Percentiles rank a stretch among this genome's conserved stretches.
Conservation (phyloP, 2,888 invertebrate species). For the Hyppa rectilinea region DNA sequence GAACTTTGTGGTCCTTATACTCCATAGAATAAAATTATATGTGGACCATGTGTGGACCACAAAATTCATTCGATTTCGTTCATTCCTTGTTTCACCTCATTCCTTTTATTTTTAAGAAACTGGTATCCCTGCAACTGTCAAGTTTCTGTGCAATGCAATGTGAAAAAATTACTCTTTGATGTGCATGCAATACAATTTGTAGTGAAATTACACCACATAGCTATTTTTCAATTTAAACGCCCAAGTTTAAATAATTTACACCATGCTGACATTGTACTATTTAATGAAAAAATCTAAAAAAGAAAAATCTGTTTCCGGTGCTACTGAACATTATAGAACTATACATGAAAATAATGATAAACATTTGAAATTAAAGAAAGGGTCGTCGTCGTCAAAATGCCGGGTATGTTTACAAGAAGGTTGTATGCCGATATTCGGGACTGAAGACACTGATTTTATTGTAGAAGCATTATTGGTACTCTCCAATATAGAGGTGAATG, state of each 20-base stretch:
- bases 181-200: too few relatives aligned
- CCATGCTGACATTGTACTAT: conserved; percentile 63
- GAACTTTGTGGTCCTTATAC: too few relatives aligned
- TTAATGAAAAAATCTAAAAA: conserved; percentile 52
- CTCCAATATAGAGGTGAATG: conserved; percentile 71
- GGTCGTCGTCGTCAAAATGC: conserved; percentile 30
- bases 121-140: too few relatives aligned
- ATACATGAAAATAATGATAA: conserved; percentile 48
- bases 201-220: neutral
- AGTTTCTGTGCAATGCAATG: too few relatives aligned
- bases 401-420: conserved; percentile 65
- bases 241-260: neutral
- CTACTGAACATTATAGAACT: conserved; percentile 58
- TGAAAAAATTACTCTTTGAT: too few relatives aligned
- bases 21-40: too few relatives aligned
- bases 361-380: conserved; percentile 32
- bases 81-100: too few relatives aligned
- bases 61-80: too few relatives aligned
- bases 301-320: conserved; percentile 27
- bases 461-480: conserved; percentile 41
- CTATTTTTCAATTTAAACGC: neutral
- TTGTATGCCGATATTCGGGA: conserved; percentile 64
- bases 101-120: too few relatives aligned
- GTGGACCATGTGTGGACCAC: too few relatives aligned
- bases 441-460: conserved; percentile 26